Evolutionary conservation across 2,113 vertebrate genomes (phyloP).

Genomic region (Mus spicilegus): DNA sequence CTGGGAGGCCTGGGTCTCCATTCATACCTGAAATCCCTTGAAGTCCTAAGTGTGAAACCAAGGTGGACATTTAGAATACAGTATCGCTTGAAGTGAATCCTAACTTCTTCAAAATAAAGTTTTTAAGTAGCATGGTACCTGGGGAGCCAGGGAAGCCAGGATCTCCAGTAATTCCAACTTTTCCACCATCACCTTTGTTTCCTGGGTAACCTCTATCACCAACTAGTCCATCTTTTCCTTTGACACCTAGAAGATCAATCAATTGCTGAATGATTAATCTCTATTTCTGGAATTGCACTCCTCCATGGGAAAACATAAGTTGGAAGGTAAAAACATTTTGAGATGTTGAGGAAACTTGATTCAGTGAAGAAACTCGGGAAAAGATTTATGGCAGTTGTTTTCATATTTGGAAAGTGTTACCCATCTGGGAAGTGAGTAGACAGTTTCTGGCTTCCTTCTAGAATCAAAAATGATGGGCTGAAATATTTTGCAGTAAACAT

Average conservation of each 20-base stretch:
- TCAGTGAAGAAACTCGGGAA: constrained; percentile 19
- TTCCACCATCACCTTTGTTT: constrained; percentile 87
- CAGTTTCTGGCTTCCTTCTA: neutral
- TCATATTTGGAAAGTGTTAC: constrained; percentile 10
- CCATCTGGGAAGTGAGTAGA: constrained; percentile 21
- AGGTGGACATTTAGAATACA: constrained; percentile 1
- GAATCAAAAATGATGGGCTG: neutral
- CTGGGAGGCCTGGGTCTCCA: constrained; percentile 89
- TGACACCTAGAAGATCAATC: constrained; percentile 87
- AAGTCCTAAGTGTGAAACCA: constrained; percentile 85
- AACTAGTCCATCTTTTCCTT: constrained; percentile 85
- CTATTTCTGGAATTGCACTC: neutral
- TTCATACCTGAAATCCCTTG: constrained; percentile 88
- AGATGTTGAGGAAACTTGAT: neutral
- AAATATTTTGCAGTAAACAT: neutral
- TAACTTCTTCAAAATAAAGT: constrained; percentile 35
- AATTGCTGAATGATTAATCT: neutral
- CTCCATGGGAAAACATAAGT: neutral
- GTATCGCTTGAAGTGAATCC: neutral
- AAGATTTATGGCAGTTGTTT: neutral
- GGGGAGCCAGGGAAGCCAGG: constrained; percentile 89
- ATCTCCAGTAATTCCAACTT: constrained; percentile 90
- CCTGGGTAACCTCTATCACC: constrained; percentile 91
- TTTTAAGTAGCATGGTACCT: constrained; percentile 84
- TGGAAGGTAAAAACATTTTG: constrained; percentile 3